These are phyloP conservation scores for Diprion similis DNA, from an alignment of 1,140 invertebrate genomes.

Conservation along the genomic window DNA sequence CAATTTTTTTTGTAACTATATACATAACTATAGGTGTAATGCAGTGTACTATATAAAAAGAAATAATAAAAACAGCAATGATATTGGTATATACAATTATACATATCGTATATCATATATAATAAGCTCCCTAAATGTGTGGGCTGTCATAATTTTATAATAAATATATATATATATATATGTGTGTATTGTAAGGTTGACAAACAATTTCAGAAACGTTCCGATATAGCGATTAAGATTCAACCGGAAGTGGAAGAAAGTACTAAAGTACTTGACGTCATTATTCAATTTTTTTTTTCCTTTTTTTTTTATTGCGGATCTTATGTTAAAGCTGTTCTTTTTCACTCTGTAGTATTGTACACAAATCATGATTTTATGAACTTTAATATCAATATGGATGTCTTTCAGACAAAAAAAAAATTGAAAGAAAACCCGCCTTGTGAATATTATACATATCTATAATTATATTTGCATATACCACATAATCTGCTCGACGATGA, in stretches of 20 bases:
- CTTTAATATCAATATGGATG: slow-evolving; percentile 46
- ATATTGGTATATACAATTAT: neutral
- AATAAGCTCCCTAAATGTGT: neutral
- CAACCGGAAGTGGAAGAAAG: slow-evolving; percentile 26
- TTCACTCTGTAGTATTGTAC: slow-evolving; percentile 24
- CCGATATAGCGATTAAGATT: slow-evolving; percentile 6
- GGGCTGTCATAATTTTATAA: neutral
- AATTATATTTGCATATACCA: neutral
- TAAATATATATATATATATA: neutral
- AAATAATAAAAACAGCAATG: neutral
- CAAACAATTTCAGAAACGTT: neutral
- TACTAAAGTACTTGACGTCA: slow-evolving; percentile 41
- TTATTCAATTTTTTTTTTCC: slow-evolving; percentile 44
- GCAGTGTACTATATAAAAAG: neutral
- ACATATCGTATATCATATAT: neutral
- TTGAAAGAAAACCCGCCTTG: slow-evolving; percentile 39
- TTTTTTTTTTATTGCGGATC: slow-evolving; percentile 29
- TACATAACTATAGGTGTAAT: slow-evolving; percentile 4
- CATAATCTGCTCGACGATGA: neutral
- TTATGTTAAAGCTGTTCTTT: neutral
- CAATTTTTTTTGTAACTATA: slow-evolving; percentile 18
- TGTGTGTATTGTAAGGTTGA: neutral
- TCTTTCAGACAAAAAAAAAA: slow-evolving; percentile 22
- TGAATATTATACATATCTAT: slow-evolving; percentile 58
- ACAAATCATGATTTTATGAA: slow-evolving; percentile 54